These are phyloP conservation scores for Lophotriccus pileatus DNA, from an alignment of 2,797 vertebrate species.

Conservation along the genomic window DNA sequence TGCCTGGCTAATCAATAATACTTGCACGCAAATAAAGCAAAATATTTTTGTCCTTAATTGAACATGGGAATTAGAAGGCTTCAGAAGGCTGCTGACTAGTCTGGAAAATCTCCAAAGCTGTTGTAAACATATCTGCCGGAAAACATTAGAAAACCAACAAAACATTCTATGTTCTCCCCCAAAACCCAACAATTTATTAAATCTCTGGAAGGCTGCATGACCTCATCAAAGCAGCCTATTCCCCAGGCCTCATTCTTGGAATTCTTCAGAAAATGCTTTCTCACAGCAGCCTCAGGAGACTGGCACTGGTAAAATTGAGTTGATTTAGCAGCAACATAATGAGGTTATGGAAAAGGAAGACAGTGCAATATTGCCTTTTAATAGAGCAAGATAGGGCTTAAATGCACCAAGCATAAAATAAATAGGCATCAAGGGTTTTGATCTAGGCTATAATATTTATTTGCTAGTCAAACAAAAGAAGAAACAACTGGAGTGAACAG, in stretches of 20 bases:
- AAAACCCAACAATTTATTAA: not conserved
- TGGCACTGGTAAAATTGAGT: not conserved
- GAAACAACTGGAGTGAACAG: not conserved
- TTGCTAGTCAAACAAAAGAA: not conserved
- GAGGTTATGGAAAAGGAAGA: not conserved
- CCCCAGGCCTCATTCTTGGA: not conserved
- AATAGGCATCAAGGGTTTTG: not conserved
- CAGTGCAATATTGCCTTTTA: conserved; percentile 21
- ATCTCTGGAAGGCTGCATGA: not conserved
- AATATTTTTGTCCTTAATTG: conserved; percentile 9
- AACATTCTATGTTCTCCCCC: not conserved
- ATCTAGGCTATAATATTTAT: not conserved
- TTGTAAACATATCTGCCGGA: not conserved
- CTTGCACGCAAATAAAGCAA: not conserved
- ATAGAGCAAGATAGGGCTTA: not conserved
- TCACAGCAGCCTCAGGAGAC: not conserved
- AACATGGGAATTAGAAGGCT: not conserved
- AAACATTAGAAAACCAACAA: not conserved
- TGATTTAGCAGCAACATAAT: not conserved
- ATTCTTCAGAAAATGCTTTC: not conserved
- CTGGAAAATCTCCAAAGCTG: not conserved
- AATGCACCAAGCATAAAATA: not conserved
- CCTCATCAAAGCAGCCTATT: not conserved
- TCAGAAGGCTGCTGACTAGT: not conserved
- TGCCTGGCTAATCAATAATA: not conserved